Base-by-base conservation (phyloP, 2,797 vertebrate species). In the Pelobates cultripes region DNA sequence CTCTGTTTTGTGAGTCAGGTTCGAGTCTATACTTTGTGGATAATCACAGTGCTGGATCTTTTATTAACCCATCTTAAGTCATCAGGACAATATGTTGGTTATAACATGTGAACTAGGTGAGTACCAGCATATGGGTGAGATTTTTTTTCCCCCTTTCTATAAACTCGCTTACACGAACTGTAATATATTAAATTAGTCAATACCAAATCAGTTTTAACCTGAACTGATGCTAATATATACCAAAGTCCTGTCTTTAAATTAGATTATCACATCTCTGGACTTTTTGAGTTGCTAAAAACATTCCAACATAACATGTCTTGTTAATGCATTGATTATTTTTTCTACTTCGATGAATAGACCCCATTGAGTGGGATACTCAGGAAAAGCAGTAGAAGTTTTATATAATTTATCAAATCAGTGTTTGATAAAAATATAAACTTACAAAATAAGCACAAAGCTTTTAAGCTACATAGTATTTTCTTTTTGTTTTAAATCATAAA, bases 401-500 rank as follows among this genome's bases (percentile, higher is more conserved):
- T 71, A 71, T 80, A 88, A 86, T 86, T 87, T 68, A 51, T 87
- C 75, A 80, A 78, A 87, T 84, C 83, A 81, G 84, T 72, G 70
- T 61, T 77, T 10, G 41, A 74, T 86, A 70, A 71, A 81, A 28
- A 84, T 76, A 79, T 75, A 78, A 75, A 73, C 85, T 86, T 88
- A 79, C 75, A 42, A 81, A 85, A 74, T 43, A 67, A 66, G 77
- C 73, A 75, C 55, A 9, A 10, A 76, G 67, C 4, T 64, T 73
- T 79, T 44, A 70, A 64, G 76, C 66, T 79, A 45, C 77, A 75
- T 86, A 73, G 47, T 83, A 10, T 66, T 57, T 80, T 80, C 67
- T 73, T 47, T 74, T 80, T n/a, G 86, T 91, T 89, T 68, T 85
- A 84, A 82, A 67, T 41, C 77, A 77, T 88, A 82, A 67, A 71